Evolutionary conservation across 35 echinoderm and acorn worm species (phyloP), one percentile per base, ranked within the genome.

Genomic region (Apostichopus parvimensis): DNA sequence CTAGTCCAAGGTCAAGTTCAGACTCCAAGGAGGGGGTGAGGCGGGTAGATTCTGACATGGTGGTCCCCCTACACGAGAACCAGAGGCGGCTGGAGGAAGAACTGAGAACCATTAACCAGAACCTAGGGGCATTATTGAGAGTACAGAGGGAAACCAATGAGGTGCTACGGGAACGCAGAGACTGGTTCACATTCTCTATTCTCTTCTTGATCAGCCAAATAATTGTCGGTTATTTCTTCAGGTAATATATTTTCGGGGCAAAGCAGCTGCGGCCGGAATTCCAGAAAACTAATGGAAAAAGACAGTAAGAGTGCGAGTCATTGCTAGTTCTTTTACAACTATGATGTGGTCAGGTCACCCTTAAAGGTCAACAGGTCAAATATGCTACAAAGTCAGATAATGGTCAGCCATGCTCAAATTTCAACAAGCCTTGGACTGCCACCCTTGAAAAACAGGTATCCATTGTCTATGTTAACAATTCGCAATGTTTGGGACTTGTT

Each of bases 191-290:
- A 1, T 79, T 98, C 53, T 89, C 92, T 22, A 88, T 90, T 4
- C 56, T 95, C 13, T 85, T 97, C 2, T 78, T 98, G 60, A 28
- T 98, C 20, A 90, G 96, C 9, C 96, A 98, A 68, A 65, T 98
- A 8, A 56, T 98, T 52, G 57, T 95, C 6, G 96, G 79, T 4
- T 95, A 90, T 62, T 89, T 98, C 15, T 93, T 95, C 52, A 91
- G 87, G 76, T 93, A 73, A 91, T 91, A 58, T 8, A 53, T 52
- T 12, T 82, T 12, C 9, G 25, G 79, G 12, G 14, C 15, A 57
- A 45, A 82, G 34, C 34, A 45, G 2, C 3, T 45, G 34, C 2
- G 34, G 34, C 3, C 34, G 34, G 34, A 45, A 45, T 45, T 45
- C 34, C 34, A 45, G 34, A 45, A 45, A 45, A 45, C 34, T 45